Evolutionary conservation across 2,888 invertebrate genomes (phyloP), one percentile per base, ranked within the genome.

Genomic region (Hemaris fuciformis): DNA sequence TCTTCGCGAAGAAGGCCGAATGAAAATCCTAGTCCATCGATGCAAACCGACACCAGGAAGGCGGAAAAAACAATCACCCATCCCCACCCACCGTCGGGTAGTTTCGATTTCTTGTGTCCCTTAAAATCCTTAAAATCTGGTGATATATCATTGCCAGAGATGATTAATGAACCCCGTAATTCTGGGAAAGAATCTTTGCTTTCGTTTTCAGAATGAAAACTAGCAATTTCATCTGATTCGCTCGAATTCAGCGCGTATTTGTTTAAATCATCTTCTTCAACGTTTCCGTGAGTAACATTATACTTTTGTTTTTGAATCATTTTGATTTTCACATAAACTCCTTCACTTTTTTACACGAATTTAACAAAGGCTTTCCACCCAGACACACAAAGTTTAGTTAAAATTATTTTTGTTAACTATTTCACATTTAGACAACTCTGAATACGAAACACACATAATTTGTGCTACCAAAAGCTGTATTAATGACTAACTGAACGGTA

Each of bases 1-100:
- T 97, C 96, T 13, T 96, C 95, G 79, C 96, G 98, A 10, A 99
- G 91, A 7, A 98, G 93, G 0, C 99, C 99, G 79, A 98, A 98
- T 0, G 98, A 97, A 83, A 98, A 98, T 7, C 97, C 97, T 46
- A 98, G 94, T 0, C 99, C 99, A 82, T 99, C 99, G 41, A 98
- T 97, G 61, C 99, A 96, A 70, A 97, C 94, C 42, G 97, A 97
- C n/a, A 97, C 95, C 23, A 97, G 82, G 69, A 99, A 94, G 0
- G 98, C 96, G 4, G 98, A 94, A 10, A 95, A 88, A 0, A 99
- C 98, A 0, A 99, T 96, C 31, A 97, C 94, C 98, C 98, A 98
- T 0, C 97, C 97, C 95, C 96, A 97, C 0, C 97, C 97, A 0
- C 97, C 97, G 72, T 97, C 97, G 0, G 96, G 97, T 27, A 95